A percentile compares a stretch with the other conserved stretches of the same genome.
Conservation (phyloP, 1,140 invertebrate species). For the Zaprionus ornatus region DNA sequence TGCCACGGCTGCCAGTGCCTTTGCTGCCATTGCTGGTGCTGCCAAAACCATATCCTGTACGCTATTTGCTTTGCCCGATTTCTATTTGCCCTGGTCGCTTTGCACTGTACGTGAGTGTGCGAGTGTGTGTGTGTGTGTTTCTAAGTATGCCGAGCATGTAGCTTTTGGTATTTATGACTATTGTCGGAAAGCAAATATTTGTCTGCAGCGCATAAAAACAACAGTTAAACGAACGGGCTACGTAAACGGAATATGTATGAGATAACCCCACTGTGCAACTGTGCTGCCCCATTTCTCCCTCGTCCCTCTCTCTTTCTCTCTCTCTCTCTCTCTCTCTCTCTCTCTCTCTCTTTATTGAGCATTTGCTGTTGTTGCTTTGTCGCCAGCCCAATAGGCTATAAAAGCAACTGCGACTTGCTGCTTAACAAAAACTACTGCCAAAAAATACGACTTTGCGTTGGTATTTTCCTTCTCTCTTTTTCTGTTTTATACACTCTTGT, state of each 20-base stretch:
- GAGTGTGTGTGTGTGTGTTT: slow-evolving; percentile 58
- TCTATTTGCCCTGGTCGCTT: slow-evolving; percentile 71
- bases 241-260: slow-evolving; percentile 82
- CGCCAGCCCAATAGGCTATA: slow-evolving; percentile 61
- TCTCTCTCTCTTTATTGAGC: slow-evolving; percentile 23
- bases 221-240: slow-evolving; percentile 83
- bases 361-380: slow-evolving; percentile 56
- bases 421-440: slow-evolving; percentile 70
- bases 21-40: slow-evolving; percentile 35
- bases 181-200: slow-evolving; percentile 84
- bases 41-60: slow-evolving; percentile 79
- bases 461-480: slow-evolving; percentile 16
- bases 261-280: slow-evolving; percentile 39
- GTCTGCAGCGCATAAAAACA: slow-evolving; percentile 84
- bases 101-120: slow-evolving; percentile 32
- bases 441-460: slow-evolving; percentile 56
- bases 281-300: neutral
- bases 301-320: neutral
- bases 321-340: neutral
- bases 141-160: slow-evolving; percentile 84
- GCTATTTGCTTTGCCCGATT: slow-evolving; percentile 81
- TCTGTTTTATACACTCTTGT: slow-evolving; percentile 41
- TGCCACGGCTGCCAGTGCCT: neutral
- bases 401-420: slow-evolving; percentile 55
- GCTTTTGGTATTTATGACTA: slow-evolving; percentile 84